Base-by-base conservation (phyloP, 1,140 invertebrate species). In the Laodelphax striatellus region DNA sequence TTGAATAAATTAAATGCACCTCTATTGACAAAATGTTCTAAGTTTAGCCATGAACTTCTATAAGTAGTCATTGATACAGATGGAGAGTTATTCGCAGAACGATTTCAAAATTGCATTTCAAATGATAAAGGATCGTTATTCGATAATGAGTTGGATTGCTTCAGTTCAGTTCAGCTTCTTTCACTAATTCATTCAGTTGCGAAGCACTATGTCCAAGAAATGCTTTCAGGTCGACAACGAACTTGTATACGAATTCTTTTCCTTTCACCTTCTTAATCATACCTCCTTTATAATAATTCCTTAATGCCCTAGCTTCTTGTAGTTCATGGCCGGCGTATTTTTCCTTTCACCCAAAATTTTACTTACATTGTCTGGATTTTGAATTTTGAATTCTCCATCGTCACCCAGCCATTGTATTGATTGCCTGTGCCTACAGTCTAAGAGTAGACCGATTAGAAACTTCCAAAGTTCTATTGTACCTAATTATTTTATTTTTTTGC, bases 281-380 rank as follows among this genome's bases (percentile, higher is more conserved):
- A 68, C 92, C 87, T 9, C 90, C 90, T 64, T 92, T 90, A 69
- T 93, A 93, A 70, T 94, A 93, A 74, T 94, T 94, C 16, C 92
- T 76, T 13, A 95, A 75, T 0, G 92, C 92, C 28, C 92, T 76
- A 34, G 73, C 74, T 96, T 95, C 73, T 95, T 92, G 63, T 95
- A 97, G 74, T 94, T 94, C 93, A 95, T 96, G 42, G 86, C 88
- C 0, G 87, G 88, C 70, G 95, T 95, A 72, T 94, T 91, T 71
- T 95, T 95, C 11, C 90, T 76, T 60, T 83, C 78, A 13, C 92
- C 92, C 93, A 92, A 97, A 21, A 94, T 75, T 34, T 85, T 79
- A 0, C 92, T 92, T 10, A 95, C 90, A 0, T 81, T 78, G 70
- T 92, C 90, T 0, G 92, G 92, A 66, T 94, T 83, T 44, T 83